Percentiles rank a stretch among this genome's conserved stretches.
These are phyloP conservation scores for Istiophorus platypterus DNA, from an alignment of 2,113 vertebrate species.

Conservation along the genomic window DNA sequence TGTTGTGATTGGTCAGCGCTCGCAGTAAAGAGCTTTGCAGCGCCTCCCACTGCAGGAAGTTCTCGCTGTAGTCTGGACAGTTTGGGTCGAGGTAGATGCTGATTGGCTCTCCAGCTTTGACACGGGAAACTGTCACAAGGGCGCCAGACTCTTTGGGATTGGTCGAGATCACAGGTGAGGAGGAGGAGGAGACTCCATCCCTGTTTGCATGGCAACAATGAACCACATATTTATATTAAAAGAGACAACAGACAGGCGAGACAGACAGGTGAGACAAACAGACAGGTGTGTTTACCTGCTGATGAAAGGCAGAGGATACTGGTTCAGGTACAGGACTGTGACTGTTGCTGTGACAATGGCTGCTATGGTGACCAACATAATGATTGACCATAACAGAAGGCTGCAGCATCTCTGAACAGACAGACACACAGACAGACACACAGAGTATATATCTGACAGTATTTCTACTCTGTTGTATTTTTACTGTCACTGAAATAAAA, in stretches of 20 bases:
- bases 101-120: conserved; percentile 88
- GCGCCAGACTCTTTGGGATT: conserved; percentile 89
- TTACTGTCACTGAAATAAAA: too few relatives aligned
- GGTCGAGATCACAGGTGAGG: conserved; percentile 90
- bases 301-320: conserved; percentile 63
- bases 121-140: conserved; percentile 90
- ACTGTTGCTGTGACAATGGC: conserved; percentile 34
- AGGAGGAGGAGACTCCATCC: conserved; percentile 78
- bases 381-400: conserved; percentile 50
- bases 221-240: background rate
- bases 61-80: conserved; percentile 87
- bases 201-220: conserved; percentile 39
- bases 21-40: conserved; percentile 89
- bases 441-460: too few relatives aligned
- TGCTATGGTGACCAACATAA: conserved; percentile 20
- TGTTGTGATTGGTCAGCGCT: conserved; percentile 82
- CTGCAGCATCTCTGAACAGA: conserved; percentile 62
- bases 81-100: conserved; percentile 95
- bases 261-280: background rate
- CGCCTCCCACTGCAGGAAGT: conserved; percentile 88
- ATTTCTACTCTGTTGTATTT: too few relatives aligned
- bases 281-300: conserved; percentile 56
- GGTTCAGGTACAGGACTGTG: conserved; percentile 60
- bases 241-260: background rate
- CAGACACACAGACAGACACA: conserved; percentile 8